Base-by-base conservation (phyloP, 1,140 invertebrate genomes). In the Sinella curviseta region DNA sequence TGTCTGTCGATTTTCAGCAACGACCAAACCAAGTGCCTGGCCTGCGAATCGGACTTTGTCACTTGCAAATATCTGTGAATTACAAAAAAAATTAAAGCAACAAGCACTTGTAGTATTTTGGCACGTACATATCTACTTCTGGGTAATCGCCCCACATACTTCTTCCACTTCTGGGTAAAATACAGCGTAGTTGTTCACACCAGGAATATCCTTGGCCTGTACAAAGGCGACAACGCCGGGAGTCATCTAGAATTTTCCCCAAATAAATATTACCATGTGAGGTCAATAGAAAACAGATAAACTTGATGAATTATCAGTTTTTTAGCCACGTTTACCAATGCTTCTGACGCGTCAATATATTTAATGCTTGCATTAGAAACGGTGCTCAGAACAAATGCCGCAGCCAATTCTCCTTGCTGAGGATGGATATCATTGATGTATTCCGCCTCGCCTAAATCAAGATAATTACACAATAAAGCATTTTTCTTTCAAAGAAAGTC, bases 1-100 rank as follows among this genome's bases (percentile, higher is more conserved):
- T 24, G 83, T 80, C 4, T 88, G 86, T 84, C 87, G 78, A 24
- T 60, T 75, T 34, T 83, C 83, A 8, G 88, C 88, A 1, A 89
- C 84, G 33, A 89, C 84, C 12, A 89, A 60, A 26, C 87, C 88
- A 12, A 89, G 24, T 4, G 88, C 81, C 78, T 89, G 88, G 1
- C 88, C 88, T 74, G 92, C 91, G 84, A 90, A 92, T 0, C 86
- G 84, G 0, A 94, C 88, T 73, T 88, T 85, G 1, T 87, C 85
- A 39, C 87, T 86, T 1, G 84, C 88, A 74, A 92, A 90, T 30
- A 88, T 81, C 87, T 88, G 81, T 33, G 26, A 26, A 26, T 26
- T 48, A 75, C 39, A 76, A 33, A 73, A 33, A 60, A 14, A 8
- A n/a, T 60, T 12, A 4, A 12, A 31, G 2, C 34, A 39, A 17